A percentile compares a stretch with the other conserved stretches of the same genome.
These are phyloP conservation scores for Chrysopa pallens DNA, from an alignment of 1,140 invertebrate species.

Conservation along the genomic window DNA sequence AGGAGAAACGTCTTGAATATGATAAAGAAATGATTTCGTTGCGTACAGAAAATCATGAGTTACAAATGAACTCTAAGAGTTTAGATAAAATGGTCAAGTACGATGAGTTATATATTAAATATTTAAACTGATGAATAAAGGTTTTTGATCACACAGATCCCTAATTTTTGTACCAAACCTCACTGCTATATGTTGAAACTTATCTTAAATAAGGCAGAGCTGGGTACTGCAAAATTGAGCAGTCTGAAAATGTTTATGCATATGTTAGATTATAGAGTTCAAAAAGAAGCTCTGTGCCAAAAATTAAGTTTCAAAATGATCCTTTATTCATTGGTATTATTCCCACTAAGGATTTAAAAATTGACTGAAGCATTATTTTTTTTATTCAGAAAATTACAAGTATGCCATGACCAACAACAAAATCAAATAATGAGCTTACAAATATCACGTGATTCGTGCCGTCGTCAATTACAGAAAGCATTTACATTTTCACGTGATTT, in stretches of 20 bases:
- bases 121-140: no score
- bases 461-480: slow-evolving; percentile 32
- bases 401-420: slow-evolving; percentile 24
- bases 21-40: neutral
- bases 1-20: slow-evolving; percentile 13
- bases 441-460: slow-evolving; percentile 29
- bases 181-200: no score
- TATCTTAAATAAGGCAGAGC: no score
- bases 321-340: neutral
- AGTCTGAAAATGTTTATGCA: no score
- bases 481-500: slow-evolving; percentile 32
- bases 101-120: no score
- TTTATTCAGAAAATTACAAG: slow-evolving; percentile 5
- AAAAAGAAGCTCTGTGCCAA: neutral
- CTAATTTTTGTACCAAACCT: no score
- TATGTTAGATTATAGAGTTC: no score
- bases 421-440: slow-evolving; percentile 12
- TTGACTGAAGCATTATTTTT: no score
- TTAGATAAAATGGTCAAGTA: slow-evolving; percentile 31
- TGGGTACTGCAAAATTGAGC: no score
- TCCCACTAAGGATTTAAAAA: no score
- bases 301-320: neutral
- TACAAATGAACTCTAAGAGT: slow-evolving; percentile 22
- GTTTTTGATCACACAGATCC: no score
- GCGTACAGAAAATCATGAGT: slow-evolving; percentile 23